These are phyloP conservation scores for Leptonema lineaticorne DNA, from an alignment of 1,140 invertebrate genomes.

Conservation along the genomic window DNA sequence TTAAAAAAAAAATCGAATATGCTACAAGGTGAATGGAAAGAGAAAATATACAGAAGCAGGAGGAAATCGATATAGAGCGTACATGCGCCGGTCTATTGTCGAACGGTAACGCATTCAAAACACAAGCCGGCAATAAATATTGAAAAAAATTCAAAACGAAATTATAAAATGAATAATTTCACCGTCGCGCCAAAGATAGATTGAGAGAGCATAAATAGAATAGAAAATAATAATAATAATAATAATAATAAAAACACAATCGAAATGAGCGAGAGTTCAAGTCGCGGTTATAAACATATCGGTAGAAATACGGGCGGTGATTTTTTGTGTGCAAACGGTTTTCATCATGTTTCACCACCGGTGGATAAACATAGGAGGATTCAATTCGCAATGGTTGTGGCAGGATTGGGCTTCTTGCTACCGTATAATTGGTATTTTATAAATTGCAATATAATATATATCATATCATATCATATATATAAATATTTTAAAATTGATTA, in stretches of 20 bases:
- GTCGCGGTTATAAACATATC: conserved; percentile 65
- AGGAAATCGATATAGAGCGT: not conserved
- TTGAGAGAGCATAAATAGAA: not conserved
- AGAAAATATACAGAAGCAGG: too few species aligned
- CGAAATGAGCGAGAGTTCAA: conserved; percentile 68
- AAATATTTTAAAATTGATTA: too few species aligned
- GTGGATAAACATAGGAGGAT: conserved; percentile 76
- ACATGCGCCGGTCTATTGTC: not conserved
- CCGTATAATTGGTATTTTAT: conserved; percentile 80
- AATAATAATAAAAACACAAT: not conserved
- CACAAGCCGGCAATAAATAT: too few species aligned
- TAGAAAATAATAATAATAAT: too few species aligned
- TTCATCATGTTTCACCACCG: conserved; percentile 60
- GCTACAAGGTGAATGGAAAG: too few species aligned
- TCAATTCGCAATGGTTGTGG: conserved; percentile 77
- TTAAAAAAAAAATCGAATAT: too few species aligned
- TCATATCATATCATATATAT: too few species aligned
- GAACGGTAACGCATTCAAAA: not conserved
- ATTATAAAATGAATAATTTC: too few species aligned
- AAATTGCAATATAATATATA: too few species aligned
- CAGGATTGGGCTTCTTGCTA: conserved; percentile 86
- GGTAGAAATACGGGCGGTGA: conserved; percentile 49
- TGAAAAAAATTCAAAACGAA: too few species aligned
- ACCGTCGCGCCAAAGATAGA: not conserved
- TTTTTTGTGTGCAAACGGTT: conserved; percentile 45